phyloP scores from a whole-genome alignment of 2,888 invertebrate species.

The Hirudinaria manillensis region DNA sequence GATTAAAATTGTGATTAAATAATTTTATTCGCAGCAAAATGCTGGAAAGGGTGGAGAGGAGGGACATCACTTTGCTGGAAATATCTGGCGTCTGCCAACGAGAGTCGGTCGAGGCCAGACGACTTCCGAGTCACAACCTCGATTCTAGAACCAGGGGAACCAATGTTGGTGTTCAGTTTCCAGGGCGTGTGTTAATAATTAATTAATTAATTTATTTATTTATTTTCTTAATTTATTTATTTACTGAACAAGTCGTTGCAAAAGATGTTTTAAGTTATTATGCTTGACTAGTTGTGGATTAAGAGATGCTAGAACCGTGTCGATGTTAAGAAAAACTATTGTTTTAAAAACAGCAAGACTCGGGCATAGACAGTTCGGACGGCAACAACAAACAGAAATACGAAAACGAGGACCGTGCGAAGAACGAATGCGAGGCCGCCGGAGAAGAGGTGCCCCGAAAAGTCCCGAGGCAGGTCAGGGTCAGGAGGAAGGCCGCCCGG shows the following conservation, averaged over 20 bases:
- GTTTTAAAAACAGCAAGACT: conserved; percentile 33
- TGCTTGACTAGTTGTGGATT: too few relatives aligned
- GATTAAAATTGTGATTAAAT: background rate
- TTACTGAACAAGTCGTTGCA: background rate
- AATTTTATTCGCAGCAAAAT: conserved; percentile 34
- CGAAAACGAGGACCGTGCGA: background rate
- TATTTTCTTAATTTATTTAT: too few relatives aligned
- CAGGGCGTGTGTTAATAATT: background rate
- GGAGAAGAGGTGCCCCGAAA: background rate
- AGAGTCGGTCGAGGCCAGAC: conserved; percentile 28
- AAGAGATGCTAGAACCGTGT: too few relatives aligned
- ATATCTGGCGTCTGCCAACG: conserved; percentile 34
- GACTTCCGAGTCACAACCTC: background rate
- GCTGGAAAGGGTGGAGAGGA: conserved; percentile 37
- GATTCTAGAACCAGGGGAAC: background rate
- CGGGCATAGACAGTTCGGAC: conserved; percentile 33
- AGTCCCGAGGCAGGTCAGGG: too few relatives aligned
- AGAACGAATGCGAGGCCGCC: background rate
- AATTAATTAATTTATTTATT: background rate
- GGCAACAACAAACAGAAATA: conserved; percentile 1
- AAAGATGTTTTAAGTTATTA: background rate
- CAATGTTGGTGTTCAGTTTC: background rate
- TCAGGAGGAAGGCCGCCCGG: background rate
- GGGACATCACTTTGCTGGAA: conserved; percentile 37
- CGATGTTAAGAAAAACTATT: too few relatives aligned